A percentile compares a stretch with the other conserved stretches of the same genome.
phyloP scores from a whole-genome alignment of 1,140 invertebrate species.

The Philotrypesis tridentata region DNA sequence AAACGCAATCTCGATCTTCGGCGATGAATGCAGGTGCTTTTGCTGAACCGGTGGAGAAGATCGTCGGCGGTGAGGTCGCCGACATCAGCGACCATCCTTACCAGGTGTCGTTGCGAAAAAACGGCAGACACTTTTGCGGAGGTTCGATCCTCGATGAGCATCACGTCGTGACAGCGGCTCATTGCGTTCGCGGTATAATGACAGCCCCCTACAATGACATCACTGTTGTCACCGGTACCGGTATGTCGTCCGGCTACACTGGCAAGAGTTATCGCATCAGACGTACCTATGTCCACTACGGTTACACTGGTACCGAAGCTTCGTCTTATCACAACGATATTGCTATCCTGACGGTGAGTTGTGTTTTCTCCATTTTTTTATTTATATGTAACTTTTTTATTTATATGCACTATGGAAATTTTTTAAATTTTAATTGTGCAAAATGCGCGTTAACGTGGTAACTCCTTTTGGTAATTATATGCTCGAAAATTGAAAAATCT shows the following conservation, averaged over 20 bases:
- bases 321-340: slow-evolving; percentile 46
- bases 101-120: slow-evolving; percentile 55
- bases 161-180: slow-evolving; percentile 73
- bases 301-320: slow-evolving; percentile 15
- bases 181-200: slow-evolving; percentile 60
- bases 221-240: slow-evolving; percentile 27
- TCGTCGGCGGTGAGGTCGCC: slow-evolving; percentile 63
- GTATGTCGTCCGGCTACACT: not conserved
- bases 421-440: slow-evolving; percentile 25
- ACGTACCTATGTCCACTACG: not conserved
- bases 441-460: too few relatives aligned
- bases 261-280: slow-evolving; percentile 31
- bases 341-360: slow-evolving; percentile 45
- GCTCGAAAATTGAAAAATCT: too few relatives aligned
- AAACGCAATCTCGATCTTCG: too few relatives aligned
- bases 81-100: slow-evolving; percentile 67
- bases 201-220: not conserved
- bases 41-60: not conserved
- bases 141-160: slow-evolving; percentile 66
- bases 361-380: not conserved
- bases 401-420: too few relatives aligned
- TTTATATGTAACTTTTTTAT: too few relatives aligned
- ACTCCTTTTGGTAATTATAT: too few relatives aligned
- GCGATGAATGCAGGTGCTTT: too few relatives aligned
- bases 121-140: slow-evolving; percentile 64